Conservation (phyloP, 1,140 invertebrate species). For the Lucilia cuprina region DNA sequence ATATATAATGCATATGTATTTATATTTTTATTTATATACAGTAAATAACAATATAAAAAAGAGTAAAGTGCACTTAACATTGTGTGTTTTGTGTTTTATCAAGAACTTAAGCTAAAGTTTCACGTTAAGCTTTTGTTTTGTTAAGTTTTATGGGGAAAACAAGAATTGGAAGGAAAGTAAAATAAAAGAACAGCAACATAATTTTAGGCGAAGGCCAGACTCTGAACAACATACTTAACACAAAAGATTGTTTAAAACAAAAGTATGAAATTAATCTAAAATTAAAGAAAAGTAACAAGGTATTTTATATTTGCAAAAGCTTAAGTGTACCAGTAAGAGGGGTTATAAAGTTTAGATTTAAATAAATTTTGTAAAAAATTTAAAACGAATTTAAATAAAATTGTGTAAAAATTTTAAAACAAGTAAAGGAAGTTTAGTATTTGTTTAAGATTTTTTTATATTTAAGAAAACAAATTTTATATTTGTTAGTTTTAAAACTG, state of each 20-base stretch:
- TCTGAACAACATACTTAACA: neutral
- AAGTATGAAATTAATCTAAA: neutral
- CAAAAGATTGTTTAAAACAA: neutral
- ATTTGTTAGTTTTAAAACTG: too few relatives aligned
- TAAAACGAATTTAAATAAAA: too few relatives aligned
- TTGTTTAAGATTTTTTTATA: too few relatives aligned
- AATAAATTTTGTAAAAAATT: too few relatives aligned
- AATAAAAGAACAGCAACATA: neutral
- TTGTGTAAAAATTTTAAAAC: too few relatives aligned
- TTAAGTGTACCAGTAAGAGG: too few relatives aligned
- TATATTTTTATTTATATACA: neutral
- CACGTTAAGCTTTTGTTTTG: neutral
- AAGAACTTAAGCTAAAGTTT: neutral
- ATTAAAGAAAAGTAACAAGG: neutral
- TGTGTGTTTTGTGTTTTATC: neutral
- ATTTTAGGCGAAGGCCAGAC: conserved; percentile 6
- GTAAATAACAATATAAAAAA: neutral
- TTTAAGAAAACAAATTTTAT: too few relatives aligned
- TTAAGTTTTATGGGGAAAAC: neutral
- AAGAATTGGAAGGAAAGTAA: neutral
- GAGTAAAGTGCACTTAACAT: conserved; percentile 10
- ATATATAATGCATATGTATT: neutral
- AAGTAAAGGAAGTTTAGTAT: too few relatives aligned
- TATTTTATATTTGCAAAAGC: neutral
- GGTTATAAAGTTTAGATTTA: too few relatives aligned